A percentile compares a stretch with the other conserved stretches of the same genome.
Conservation (phyloP, 2,888 invertebrate genomes). For the Morinoia aosen region DNA sequence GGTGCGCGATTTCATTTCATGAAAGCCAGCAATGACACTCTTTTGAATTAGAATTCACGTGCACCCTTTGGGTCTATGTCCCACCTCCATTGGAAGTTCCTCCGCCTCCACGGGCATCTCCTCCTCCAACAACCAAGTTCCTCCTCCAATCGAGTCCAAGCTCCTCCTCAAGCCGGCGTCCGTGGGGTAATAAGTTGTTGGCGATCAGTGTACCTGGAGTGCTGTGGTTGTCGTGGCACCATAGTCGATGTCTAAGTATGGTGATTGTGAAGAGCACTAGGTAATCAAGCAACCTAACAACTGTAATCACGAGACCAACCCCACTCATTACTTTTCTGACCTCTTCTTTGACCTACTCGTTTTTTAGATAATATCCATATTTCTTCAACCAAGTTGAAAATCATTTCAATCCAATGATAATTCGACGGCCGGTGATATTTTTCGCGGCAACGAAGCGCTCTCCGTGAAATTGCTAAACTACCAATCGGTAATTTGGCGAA, state of each 20-base stretch:
- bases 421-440: slow-evolving; percentile 50
- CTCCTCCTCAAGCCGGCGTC: background rate
- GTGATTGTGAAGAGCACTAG: slow-evolving; percentile 48
- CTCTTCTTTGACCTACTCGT: slow-evolving; percentile 55
- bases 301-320: slow-evolving; percentile 52
- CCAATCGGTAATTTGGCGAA: slow-evolving; percentile 39
- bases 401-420: slow-evolving; percentile 52
- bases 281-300: slow-evolving; percentile 55
- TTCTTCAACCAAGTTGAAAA: slow-evolving; percentile 43
- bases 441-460: slow-evolving; percentile 35
- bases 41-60: background rate
- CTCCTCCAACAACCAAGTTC: background rate
- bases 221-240: slow-evolving; percentile 53
- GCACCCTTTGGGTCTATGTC: background rate
- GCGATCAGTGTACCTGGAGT: slow-evolving; percentile 53
- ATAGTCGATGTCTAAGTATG: slow-evolving; percentile 54
- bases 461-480: slow-evolving; percentile 45
- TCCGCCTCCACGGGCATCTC: background rate
- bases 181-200: slow-evolving; percentile 45
- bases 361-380: slow-evolving; percentile 52
- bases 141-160: background rate
- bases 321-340: slow-evolving; percentile 51
- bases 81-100: background rate
- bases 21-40: background rate
- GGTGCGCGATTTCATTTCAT: background rate